Percentiles rank a stretch among this genome's conserved stretches.
Evolutionary conservation across 2,113 vertebrate species (phyloP).

Genomic region (Periophthalmus modestus): DNA sequence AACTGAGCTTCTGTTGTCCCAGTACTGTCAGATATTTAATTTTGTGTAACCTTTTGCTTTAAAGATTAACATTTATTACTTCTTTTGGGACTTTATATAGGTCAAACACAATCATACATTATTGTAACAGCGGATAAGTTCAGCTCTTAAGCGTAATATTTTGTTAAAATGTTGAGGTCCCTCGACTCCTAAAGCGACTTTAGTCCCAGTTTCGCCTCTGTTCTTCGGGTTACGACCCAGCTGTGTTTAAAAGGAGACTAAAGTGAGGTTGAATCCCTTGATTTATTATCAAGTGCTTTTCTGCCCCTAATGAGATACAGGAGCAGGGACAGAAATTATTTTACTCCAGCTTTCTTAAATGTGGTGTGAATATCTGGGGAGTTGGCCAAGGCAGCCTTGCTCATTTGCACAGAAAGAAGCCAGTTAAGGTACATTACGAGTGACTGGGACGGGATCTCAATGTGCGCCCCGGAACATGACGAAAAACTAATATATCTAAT

Average conservation of each 20-base stretch:
- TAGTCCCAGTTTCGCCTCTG: not conserved
- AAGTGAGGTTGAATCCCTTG: not conserved
- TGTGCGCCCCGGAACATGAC: not conserved
- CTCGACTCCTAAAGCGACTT: not conserved
- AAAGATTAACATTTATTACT: not conserved
- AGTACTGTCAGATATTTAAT: not conserved
- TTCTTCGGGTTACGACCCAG: not conserved
- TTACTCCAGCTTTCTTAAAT: constrained; percentile 7
- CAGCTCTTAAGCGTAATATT: not conserved
- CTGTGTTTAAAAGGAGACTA: constrained; percentile 1
- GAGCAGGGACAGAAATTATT: constrained; percentile 2
- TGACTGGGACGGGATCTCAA: constrained; percentile 6
- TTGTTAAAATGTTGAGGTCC: not conserved
- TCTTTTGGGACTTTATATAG: not conserved
- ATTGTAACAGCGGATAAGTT: not conserved
- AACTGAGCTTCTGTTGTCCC: too few species aligned
- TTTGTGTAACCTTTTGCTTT: not conserved
- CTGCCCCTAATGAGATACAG: constrained; percentile 10
- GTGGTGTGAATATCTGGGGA: not conserved
- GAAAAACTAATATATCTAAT: constrained; percentile 14
- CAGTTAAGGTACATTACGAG: not conserved
- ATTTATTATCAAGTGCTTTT: constrained; percentile 10
- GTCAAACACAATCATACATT: not conserved
- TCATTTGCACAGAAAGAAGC: constrained; percentile 26
- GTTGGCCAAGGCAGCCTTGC: not conserved